Percentiles rank a stretch among this genome's conserved stretches.
phyloP scores from a whole-genome alignment of 2,888 invertebrate genomes.

The Drosophila ochracea region DNA sequence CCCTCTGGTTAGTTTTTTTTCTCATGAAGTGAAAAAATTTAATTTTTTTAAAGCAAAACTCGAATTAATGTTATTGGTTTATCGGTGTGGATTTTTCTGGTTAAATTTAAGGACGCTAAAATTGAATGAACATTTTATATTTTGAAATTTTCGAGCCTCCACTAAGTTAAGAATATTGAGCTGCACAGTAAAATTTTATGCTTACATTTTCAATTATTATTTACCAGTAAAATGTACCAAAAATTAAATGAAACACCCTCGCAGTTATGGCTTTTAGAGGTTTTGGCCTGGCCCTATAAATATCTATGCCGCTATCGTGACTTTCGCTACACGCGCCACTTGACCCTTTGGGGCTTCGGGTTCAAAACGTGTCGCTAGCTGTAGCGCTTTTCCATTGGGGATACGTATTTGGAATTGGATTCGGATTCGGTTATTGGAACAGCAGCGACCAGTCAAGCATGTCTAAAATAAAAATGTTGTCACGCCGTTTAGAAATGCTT shows the following conservation, averaged over 20 bases:
- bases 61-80: neutral
- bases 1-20: neutral
- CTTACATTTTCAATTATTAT: neutral
- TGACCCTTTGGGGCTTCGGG: constrained; percentile 81
- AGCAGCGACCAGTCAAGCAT: constrained; percentile 53
- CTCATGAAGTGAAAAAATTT: neutral
- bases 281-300: constrained; percentile 46
- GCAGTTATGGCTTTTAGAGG: constrained; percentile 28
- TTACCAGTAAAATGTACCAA: neutral
- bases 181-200: neutral
- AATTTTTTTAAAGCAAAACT: neutral
- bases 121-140: neutral
- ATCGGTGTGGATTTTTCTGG: neutral
- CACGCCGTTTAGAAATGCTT: constrained; percentile 59
- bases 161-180: neutral
- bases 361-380: constrained; percentile 81
- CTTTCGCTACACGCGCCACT: constrained; percentile 82
- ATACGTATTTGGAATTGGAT: constrained; percentile 38
- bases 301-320: constrained; percentile 55
- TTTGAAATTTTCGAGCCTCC: neutral
- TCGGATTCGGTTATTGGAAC: constrained; percentile 55
- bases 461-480: constrained; percentile 61
- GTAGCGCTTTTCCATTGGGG: constrained; percentile 47
- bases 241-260: constrained; percentile 20
- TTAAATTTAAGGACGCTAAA: neutral